Evolutionary conservation across 1,140 invertebrate genomes (phyloP), one percentile per base, ranked within the genome.

Genomic region (Brachionus koreanus): DNA sequence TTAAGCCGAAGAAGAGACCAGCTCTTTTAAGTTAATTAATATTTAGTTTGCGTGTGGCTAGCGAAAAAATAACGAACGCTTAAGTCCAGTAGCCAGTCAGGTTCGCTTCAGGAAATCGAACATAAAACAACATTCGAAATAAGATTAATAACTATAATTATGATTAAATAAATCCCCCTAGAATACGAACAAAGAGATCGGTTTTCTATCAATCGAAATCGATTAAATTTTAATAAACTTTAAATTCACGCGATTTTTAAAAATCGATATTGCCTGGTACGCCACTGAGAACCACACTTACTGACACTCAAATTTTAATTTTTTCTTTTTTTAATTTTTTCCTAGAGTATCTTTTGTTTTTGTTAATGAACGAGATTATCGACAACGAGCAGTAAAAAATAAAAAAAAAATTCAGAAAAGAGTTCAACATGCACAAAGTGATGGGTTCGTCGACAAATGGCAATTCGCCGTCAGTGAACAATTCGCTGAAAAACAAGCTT

Each of bases 41-140:
- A 69, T 69, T 69, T 69, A 69, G 65, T 42, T 69, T 69, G 65
- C 65, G 65, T 69, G 65, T 69, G 65, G 63, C 35, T 9, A 69
- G 19, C 3, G 13, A 69, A 69, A 69, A 39, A 35, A 25, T 39
- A 43, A 69, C 37, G 65, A 69, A 42, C 16, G 9, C n/a, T 23
- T 39, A 39, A 69, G n/a, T 39, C 65, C 37, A 69, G 65, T 69
- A 16, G 37, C 19, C 65, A 74, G 42, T 74, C 69, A 74, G 69
- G 69, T 46, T 74, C 69, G 69, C 69, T 74, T 74, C 69, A 74
- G 69, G 69, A 74, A 74, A 74, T 74, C 69, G 46, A 74, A 39
- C 37, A 69, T 16, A 69, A 10, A 37, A 13, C 37, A 37, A 69
- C 5, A 12, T 19, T 37, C 7, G 16, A 39, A 39, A 69, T 12